Conservation (phyloP, 2,888 invertebrate species). For the Yponomeuta evonymella region DNA sequence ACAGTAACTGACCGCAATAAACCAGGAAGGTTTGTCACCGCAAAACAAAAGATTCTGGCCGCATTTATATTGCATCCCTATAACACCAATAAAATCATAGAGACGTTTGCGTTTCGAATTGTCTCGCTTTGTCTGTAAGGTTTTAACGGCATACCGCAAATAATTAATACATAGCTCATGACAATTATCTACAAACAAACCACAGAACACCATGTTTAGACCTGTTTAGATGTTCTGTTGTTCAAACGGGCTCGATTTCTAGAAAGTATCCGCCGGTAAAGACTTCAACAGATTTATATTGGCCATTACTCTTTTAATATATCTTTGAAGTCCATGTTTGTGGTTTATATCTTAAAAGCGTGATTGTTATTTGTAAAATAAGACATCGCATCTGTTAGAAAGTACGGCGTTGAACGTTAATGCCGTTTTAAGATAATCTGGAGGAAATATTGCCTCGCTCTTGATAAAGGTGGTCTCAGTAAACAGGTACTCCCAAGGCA, state of each 20-base stretch:
- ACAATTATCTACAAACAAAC: neutral
- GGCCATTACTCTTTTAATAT: slow-evolving; percentile 14
- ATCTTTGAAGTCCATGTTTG: slow-evolving; percentile 13
- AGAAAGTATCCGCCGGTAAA: slow-evolving; percentile 9
- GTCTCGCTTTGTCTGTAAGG: slow-evolving; percentile 40
- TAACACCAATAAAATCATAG: slow-evolving; percentile 42
- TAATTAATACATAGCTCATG: slow-evolving; percentile 21
- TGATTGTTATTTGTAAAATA: slow-evolving; percentile 63
- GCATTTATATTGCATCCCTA: slow-evolving; percentile 53
- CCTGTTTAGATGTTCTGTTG: slow-evolving; percentile 27
- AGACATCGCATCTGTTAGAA: slow-evolving; percentile 57
- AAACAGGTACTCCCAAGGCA: slow-evolving; percentile 62
- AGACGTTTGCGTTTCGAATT: slow-evolving; percentile 45
- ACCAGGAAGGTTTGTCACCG: slow-evolving; percentile 38
- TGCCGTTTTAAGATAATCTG: slow-evolving; percentile 63
- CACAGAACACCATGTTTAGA: slow-evolving; percentile 36
- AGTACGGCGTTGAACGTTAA: slow-evolving; percentile 50
- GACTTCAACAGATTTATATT: slow-evolving; percentile 15
- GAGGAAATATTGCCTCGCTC: slow-evolving; percentile 55
- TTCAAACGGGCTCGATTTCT: slow-evolving; percentile 2
- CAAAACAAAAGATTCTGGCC: slow-evolving; percentile 54
- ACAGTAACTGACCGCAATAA: slow-evolving; percentile 41
- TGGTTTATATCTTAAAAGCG: slow-evolving; percentile 40
- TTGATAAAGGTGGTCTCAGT: slow-evolving; percentile 60
- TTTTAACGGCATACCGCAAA: slow-evolving; percentile 58